A percentile compares a stretch with the other conserved stretches of the same genome.
These are phyloP conservation scores for Trichonephila clavipes DNA, from an alignment of 1,140 invertebrate species.

Conservation along the genomic window DNA sequence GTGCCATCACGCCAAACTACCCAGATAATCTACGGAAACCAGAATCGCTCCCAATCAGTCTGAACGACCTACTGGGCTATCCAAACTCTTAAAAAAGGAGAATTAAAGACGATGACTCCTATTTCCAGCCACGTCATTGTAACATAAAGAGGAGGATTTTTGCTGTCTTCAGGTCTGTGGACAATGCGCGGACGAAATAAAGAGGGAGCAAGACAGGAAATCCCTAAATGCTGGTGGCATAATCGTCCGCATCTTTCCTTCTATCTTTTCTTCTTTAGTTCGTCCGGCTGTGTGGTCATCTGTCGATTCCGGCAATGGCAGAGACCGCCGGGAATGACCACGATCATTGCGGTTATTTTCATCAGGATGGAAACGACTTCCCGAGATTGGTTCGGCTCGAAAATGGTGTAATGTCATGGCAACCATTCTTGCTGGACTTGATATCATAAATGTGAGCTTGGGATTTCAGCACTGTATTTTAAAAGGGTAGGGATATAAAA, in stretches of 20 bases:
- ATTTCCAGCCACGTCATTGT: not conserved
- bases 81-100: constrained; percentile 16
- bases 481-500: not conserved
- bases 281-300: constrained; percentile 63
- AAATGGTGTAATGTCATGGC: constrained; percentile 35
- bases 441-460: not conserved
- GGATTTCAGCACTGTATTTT: not conserved
- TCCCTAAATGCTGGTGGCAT: constrained; percentile 63
- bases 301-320: constrained; percentile 59
- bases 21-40: constrained; percentile 16
- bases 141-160: constrained; percentile 38
- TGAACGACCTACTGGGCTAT: not conserved
- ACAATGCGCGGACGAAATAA: constrained; percentile 49
- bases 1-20: not conserved
- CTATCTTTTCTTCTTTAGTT: not conserved
- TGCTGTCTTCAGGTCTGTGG: constrained; percentile 12
- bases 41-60: not conserved
- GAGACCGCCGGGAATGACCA: constrained; percentile 61
- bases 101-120: not conserved
- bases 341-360: constrained; percentile 74
- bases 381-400: not conserved
- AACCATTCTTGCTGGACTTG: not conserved
- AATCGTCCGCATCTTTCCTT: constrained; percentile 10
- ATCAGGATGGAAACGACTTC: constrained; percentile 64
- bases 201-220: constrained; percentile 18